phyloP scores from a whole-genome alignment of 2,888 invertebrate genomes.

The Cremastobaeus sp. region DNA sequence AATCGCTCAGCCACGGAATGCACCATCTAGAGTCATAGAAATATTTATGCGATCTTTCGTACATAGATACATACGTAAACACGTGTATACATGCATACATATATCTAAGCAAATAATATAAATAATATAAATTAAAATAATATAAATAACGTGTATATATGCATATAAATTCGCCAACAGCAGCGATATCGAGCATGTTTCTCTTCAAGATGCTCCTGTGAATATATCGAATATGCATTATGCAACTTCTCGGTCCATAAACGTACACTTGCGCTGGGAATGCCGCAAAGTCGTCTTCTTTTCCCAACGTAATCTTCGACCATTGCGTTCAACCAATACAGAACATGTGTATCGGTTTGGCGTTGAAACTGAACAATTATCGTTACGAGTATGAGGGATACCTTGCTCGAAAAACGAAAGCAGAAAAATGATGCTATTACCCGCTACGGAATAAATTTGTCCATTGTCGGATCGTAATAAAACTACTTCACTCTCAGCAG shows the following conservation, averaged over 20 bases:
- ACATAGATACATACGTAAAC: no score
- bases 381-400: no score
- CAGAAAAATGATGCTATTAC: no score
- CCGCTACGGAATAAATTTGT: no score
- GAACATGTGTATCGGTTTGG: conserved; percentile 67
- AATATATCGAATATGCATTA: conserved; percentile 74
- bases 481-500: no score
- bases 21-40: conserved; percentile 46
- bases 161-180: conserved; percentile 29
- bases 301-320: conserved; percentile 42
- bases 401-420: no score
- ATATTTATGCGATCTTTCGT: conserved; percentile 48
- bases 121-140: no score
- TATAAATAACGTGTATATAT: conserved; percentile 52
- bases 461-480: no score
- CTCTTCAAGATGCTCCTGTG: conserved; percentile 62
- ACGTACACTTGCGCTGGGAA: conserved; percentile 70
- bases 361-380: conserved; percentile 19
- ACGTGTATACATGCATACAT: no score
- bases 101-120: no score
- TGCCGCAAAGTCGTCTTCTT: conserved; percentile 64
- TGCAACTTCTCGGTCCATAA: conserved; percentile 76
- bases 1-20: conserved; percentile 68
- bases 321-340: conserved; percentile 39
- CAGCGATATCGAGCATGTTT: conserved; percentile 1